Evolutionary conservation across 2,797 vertebrate genomes (phyloP), one percentile per base, ranked within the genome.

Genomic region (Takifugu rubripes): DNA sequence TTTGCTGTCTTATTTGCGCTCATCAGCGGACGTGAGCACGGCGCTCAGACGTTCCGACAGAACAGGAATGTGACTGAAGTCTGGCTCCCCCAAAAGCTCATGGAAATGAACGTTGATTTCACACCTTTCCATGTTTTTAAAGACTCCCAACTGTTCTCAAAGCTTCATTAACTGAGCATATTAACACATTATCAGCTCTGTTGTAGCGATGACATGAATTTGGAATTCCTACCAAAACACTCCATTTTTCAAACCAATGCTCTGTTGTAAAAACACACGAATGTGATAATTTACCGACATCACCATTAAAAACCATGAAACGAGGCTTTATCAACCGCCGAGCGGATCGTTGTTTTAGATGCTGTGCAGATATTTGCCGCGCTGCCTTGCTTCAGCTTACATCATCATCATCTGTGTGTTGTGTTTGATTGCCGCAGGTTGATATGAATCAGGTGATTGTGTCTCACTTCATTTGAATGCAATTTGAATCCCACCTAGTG

Each of bases 51-150:
- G 9, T 5, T 16, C 15, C n/a, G 14, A 25, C 21, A 10, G 27
- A 7, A 47, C 17, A 45, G 61, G 5, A 56, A 42, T 21, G 9
- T 16, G 31, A 14, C 54, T 0, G 10, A 29, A 36, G 11, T 7
- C 46, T 12, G 40, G 7, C 24, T 33, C 25, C 27, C 17, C 49
- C 6, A 62, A 60, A 33, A 62, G 2, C 16, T 9, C 47, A 65
- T 48, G 48, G 51, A 42, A 61, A 36, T 67, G 54, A 53, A 50
- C 71, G 60, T 12, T 52, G 59, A 52, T 70, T 70, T 72, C 50
- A 63, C 61, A 57, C 63, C 3, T n/a, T 45, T 45, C 5, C n/a
- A n/a, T 17, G 1, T 17, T 16, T 45, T 45, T 17, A 17, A 17
- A 6, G 16, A 45, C 9, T 16, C n/a, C 43, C 15, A 2, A 16